Evolutionary conservation across 2,888 invertebrate species (phyloP), one percentile per base, ranked within the genome.

Genomic region (Diplazon laetatorius): DNA sequence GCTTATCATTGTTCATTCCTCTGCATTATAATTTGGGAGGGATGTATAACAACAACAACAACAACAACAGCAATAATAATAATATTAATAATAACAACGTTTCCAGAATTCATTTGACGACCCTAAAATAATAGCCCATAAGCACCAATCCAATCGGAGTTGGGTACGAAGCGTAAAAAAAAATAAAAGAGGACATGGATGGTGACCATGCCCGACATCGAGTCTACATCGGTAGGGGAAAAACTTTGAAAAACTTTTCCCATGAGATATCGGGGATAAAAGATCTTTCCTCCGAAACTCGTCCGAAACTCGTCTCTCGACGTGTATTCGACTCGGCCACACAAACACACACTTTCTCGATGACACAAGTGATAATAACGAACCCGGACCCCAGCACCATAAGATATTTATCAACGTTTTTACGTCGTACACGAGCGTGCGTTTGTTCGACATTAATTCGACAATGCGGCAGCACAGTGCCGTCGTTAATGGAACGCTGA

Each of bases 291-390:
- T 9, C 9, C 35, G n/a, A n/a, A n/a, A 55, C 55, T 55, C 4
- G 30, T 6, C 30, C 14, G n/a, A n/a, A n/a, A 9, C 30, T 2
- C 30, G 55, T 30, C 55, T 55, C 14, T 14, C n/a, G n/a, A n/a
- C n/a, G 30, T 55, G n/a, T 55, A 55, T 3, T 35, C 30, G 14
- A 14, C 55, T 30, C 8, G 6, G 16, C n/a, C 30, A 16, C n/a
- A n/a, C n/a, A n/a, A n/a, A n/a, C n/a, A n/a, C n/a, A 55, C 10
- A 16, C 14, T 30, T 9, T 9, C 16, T 9, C 55, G 55, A 55
- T 52, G 30, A 55, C 30, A 55, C 30, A 55, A 25, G 30, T 14
- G 55, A 55, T 55, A 55, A 55, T 35, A 55, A 25, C 25, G 52
- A 52, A n/a, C 42, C n/a, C 12, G 4, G 42, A 1, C n/a, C n/a